phyloP scores from a whole-genome alignment of 2,113 vertebrate genomes.

The Pipa parva region DNA sequence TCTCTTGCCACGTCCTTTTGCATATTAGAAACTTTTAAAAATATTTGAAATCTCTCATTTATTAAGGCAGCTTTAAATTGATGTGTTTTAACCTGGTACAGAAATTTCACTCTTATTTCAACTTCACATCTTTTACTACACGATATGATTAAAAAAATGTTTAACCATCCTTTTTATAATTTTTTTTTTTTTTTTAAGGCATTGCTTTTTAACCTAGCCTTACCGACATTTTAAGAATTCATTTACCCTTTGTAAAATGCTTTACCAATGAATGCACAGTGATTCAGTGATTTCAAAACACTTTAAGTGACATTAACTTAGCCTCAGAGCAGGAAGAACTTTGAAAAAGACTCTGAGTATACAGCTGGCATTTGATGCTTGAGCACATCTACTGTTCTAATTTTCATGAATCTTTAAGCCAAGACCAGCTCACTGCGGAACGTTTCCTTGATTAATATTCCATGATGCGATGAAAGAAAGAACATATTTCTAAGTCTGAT shows the following conservation, averaged over 20 bases:
- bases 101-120: too few relatives aligned
- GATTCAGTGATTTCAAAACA: conserved; percentile 38
- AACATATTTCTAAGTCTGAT: too few relatives aligned
- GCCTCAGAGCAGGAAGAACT: conserved; percentile 35
- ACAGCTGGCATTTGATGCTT: conserved; percentile 42
- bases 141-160: too few relatives aligned
- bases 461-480: conserved; percentile 10
- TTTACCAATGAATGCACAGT: conserved; percentile 35
- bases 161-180: too few relatives aligned
- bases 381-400: conserved; percentile 34
- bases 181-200: too few relatives aligned
- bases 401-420: conserved; percentile 39
- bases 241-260: conserved; percentile 25
- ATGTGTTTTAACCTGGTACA: too few relatives aligned
- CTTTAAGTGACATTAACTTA: conserved; percentile 39
- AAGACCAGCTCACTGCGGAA: conserved; percentile 35
- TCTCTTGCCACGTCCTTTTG: too few relatives aligned
- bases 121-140: too few relatives aligned
- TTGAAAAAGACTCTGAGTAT: conserved; percentile 30
- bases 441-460: conserved; percentile 41
- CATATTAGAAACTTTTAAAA: too few relatives aligned
- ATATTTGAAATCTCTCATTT: too few relatives aligned
- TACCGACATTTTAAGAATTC: conserved; percentile 13
- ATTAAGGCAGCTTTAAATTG: too few relatives aligned
- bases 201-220: conserved; percentile 1